Conservation (phyloP, 2,113 vertebrate genomes). For the Podarcis muralis region DNA sequence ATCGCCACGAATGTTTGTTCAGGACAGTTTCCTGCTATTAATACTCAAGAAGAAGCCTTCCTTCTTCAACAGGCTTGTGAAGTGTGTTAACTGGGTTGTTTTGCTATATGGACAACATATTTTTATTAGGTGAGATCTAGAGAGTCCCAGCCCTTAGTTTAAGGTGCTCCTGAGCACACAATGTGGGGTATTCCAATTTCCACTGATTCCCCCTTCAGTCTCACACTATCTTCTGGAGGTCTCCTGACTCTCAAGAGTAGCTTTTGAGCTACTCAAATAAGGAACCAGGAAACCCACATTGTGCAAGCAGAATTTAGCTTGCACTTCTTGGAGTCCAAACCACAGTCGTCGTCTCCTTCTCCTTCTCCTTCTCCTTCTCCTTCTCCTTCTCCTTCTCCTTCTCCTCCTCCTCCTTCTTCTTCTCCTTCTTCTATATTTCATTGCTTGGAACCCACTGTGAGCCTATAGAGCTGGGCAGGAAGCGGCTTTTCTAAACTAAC, state of each 20-base stretch:
- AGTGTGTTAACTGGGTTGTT: not conserved
- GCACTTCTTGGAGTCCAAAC: not conserved
- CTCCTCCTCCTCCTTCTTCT: not conserved
- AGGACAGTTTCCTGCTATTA: not conserved
- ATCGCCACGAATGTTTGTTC: not conserved
- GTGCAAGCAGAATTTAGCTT: not conserved
- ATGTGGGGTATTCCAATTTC: not conserved
- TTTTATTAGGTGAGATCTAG: not conserved
- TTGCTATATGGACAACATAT: not conserved
- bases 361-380: not conserved
- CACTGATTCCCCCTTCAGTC: too few relatives aligned
- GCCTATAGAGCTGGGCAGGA: not conserved
- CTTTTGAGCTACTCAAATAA: rapidly evolving
- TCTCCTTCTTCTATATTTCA: not conserved
- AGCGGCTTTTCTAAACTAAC: not conserved
- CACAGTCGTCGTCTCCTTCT: not conserved
- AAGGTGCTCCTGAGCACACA: not conserved
- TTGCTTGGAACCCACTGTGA: not conserved
- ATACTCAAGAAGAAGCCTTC: not conserved
- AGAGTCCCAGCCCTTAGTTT: too few relatives aligned
- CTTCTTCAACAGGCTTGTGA: not conserved
- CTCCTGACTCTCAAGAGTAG: not conserved
- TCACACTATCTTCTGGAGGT: not conserved
- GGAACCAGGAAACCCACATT: not conserved
- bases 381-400: not conserved